phyloP scores from a whole-genome alignment of 2,113 vertebrate species.

The Scomber colias region DNA sequence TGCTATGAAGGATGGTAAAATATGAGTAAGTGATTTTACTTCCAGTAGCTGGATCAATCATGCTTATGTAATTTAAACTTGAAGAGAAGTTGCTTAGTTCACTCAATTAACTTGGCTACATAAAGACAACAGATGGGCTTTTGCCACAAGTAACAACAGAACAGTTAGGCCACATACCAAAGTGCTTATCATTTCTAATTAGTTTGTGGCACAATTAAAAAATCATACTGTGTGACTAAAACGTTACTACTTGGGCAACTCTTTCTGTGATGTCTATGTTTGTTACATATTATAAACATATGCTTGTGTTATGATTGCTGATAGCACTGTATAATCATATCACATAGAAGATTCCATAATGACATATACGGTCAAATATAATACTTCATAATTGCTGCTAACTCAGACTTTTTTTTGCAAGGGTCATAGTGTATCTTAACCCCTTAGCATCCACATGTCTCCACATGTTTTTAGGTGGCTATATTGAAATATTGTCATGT shows the following conservation, averaged over 20 bases:
- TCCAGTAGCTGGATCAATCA: constrained; percentile 11
- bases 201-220: constrained; percentile 20
- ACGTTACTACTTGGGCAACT: neutral
- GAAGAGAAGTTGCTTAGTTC: constrained; percentile 21
- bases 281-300: too few relatives aligned
- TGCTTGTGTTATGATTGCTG: too few relatives aligned
- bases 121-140: constrained; percentile 40
- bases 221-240: constrained; percentile 18
- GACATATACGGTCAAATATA: too few relatives aligned
- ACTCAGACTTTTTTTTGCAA: too few relatives aligned
- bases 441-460: too few relatives aligned
- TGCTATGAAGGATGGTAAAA: neutral
- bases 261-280: too few relatives aligned
- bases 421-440: too few relatives aligned
- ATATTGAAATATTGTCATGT: too few relatives aligned
- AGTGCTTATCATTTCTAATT: constrained; percentile 52
- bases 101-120: constrained; percentile 33
- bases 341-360: too few relatives aligned
- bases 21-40: neutral
- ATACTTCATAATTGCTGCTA: too few relatives aligned
- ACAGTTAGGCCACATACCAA: constrained; percentile 51
- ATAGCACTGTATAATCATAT: too few relatives aligned
- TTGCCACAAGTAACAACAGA: constrained; percentile 48
- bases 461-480: too few relatives aligned
- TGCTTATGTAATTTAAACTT: constrained; percentile 12